Conservation (phyloP, 2,797 vertebrate species). For the Alectoris magna region DNA sequence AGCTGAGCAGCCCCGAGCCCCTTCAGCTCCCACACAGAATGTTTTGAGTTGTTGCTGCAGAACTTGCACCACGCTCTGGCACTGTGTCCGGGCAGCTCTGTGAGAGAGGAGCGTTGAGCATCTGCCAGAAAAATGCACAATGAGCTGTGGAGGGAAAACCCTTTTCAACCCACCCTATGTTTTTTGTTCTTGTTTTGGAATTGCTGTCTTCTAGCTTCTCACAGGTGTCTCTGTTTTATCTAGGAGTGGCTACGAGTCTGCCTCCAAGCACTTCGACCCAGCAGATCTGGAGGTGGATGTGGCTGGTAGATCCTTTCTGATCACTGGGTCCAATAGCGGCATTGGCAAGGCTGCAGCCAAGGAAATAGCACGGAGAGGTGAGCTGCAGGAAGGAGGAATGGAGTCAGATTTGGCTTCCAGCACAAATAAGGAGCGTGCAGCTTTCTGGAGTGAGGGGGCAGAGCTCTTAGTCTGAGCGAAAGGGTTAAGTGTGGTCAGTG, state of each 20-base stretch:
- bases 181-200: not conserved
- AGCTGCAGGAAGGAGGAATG: not conserved
- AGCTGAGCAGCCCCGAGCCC: not conserved
- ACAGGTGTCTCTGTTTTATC: not conserved
- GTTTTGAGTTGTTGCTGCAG: rapidly evolving
- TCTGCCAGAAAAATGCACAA: not conserved
- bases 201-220: rapidly evolving
- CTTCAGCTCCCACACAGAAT: no score
- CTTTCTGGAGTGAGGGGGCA: rapidly evolving
- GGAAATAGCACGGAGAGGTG: conserved; percentile 85
- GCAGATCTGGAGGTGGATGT: conserved; percentile 83
- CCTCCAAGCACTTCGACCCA: conserved; percentile 79
- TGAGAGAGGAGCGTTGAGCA: rapidly evolving
- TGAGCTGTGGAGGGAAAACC: not conserved
- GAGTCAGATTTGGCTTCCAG: not conserved
- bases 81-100: rapidly evolving
- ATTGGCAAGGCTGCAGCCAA: conserved; percentile 84
- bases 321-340: conserved; percentile 86
- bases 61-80: rapidly evolving
- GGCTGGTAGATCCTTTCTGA: conserved; percentile 81
- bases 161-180: rapidly evolving
- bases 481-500: not conserved
- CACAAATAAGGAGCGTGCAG: rapidly evolving
- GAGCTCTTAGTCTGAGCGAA: not conserved
- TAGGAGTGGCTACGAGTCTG: conserved; percentile 85